phyloP scores from a whole-genome alignment of 2,888 invertebrate species.

The Anthophora plumipes region DNA sequence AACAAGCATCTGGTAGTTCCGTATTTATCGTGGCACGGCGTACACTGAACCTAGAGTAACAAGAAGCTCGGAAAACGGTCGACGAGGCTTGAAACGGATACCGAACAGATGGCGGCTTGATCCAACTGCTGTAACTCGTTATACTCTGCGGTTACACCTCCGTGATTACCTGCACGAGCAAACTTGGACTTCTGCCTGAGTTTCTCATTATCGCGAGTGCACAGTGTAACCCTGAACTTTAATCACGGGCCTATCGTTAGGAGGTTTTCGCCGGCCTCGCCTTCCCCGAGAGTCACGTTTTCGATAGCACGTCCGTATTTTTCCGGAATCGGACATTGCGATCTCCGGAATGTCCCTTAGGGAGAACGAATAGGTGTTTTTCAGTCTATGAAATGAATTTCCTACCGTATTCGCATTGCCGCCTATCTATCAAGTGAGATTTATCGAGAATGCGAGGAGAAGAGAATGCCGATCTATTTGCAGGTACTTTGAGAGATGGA shows the following conservation, averaged over 20 bases:
- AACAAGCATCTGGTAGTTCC: neutral
- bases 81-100: conserved; percentile 48
- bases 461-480: conserved; percentile 53
- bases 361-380: neutral
- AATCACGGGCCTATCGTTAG: conserved; percentile 31
- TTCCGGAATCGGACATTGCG: no score
- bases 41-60: conserved; percentile 43
- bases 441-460: conserved; percentile 49
- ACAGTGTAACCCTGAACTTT: conserved; percentile 59
- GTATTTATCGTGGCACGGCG: conserved; percentile 23
- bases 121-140: conserved; percentile 61
- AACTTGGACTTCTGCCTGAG: conserved; percentile 52
- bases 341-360: neutral
- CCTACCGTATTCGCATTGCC: conserved; percentile 35
- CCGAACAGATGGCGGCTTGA: conserved; percentile 51
- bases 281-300: neutral
- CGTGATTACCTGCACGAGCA: conserved; percentile 66
- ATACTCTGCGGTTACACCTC: conserved; percentile 53
- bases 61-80: conserved; percentile 44
- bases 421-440: conserved; percentile 30
- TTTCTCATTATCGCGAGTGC: conserved; percentile 59
- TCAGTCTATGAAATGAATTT: conserved; percentile 25
- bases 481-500: conserved; percentile 50
- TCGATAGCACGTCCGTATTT: neutral
- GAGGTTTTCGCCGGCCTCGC: conserved; percentile 2